phyloP scores from a whole-genome alignment of 2,888 invertebrate species.

The Neoitamus cyanurus region DNA sequence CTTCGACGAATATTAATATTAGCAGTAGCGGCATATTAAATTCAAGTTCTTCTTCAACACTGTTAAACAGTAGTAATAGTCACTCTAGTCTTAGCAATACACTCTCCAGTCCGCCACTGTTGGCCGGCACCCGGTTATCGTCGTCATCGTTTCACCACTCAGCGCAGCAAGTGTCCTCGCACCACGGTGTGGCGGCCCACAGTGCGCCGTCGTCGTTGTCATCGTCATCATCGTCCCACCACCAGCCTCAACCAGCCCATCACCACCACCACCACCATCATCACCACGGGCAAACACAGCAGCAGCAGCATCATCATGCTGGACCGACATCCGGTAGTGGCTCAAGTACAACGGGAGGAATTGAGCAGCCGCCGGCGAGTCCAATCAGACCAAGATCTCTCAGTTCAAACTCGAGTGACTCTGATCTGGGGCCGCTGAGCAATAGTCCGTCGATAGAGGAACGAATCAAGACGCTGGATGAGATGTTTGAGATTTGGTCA shows the following conservation, averaged over 20 bases:
- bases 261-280: conserved; percentile 57
- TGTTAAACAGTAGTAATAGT: conserved; percentile 58
- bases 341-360: conserved; percentile 64
- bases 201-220: conserved; percentile 55
- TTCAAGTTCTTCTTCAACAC: conserved; percentile 55
- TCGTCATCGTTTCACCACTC: conserved; percentile 55
- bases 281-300: conserved; percentile 64
- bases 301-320: conserved; percentile 63
- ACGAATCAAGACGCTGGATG: conserved; percentile 90
- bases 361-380: conserved; percentile 71
- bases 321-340: conserved; percentile 25
- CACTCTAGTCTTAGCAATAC: conserved; percentile 66
- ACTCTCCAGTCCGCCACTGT: conserved; percentile 56
- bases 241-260: conserved; percentile 36
- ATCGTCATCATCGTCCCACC: conserved; percentile 56
- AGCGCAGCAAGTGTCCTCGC: conserved; percentile 46
- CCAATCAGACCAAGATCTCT: conserved; percentile 79
- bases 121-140: conserved; percentile 50
- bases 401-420: conserved; percentile 80
- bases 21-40: conserved; percentile 55
- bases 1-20: conserved; percentile 52
- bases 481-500: conserved; percentile 92
- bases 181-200: conserved; percentile 50
- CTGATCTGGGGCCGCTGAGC: conserved; percentile 71
- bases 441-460: conserved; percentile 88